These are phyloP conservation scores for Aradophagus sp. DNA, from an alignment of 1,140 invertebrate genomes.

Conservation along the genomic window DNA sequence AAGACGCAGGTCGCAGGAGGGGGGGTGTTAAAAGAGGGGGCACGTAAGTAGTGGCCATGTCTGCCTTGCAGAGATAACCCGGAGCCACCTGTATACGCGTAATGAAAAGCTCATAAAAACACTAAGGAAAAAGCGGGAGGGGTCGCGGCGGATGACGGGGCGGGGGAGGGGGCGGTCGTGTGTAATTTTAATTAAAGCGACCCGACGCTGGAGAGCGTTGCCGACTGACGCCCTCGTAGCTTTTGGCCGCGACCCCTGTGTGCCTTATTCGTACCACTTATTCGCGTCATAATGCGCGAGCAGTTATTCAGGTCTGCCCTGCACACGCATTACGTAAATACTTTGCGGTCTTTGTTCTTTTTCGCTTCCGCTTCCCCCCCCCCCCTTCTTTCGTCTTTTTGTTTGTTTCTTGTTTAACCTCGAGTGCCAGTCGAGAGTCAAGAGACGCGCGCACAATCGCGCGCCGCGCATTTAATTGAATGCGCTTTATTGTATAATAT, in stretches of 20 bases:
- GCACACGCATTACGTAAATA: slow-evolving; percentile 71
- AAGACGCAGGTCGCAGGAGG: slow-evolving; percentile 5
- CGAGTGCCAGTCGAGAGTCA: slow-evolving; percentile 51
- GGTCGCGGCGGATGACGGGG: slow-evolving; percentile 1
- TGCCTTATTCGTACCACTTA: slow-evolving; percentile 48
- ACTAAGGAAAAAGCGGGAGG: slow-evolving; percentile 58
- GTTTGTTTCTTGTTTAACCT: no score
- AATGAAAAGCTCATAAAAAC: slow-evolving; percentile 74
- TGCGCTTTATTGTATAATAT: slow-evolving; percentile 46
- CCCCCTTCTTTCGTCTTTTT: no score
- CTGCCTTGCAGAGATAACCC: slow-evolving; percentile 43
- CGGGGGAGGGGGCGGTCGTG: slow-evolving; percentile 58
- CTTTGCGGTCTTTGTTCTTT: slow-evolving; percentile 49
- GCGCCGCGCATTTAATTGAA: slow-evolving; percentile 45
- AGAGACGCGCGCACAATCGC: slow-evolving; percentile 45
- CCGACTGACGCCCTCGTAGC: slow-evolving; percentile 57
- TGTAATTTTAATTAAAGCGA: slow-evolving; percentile 74
- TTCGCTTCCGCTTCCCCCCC: no score
- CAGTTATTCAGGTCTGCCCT: slow-evolving; percentile 70
- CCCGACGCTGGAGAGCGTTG: slow-evolving; percentile 66
- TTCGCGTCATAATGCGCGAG: slow-evolving; percentile 65
- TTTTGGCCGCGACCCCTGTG: slow-evolving; percentile 53
- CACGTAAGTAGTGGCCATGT: slow-evolving; percentile 43
- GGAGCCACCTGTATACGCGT: slow-evolving; percentile 44
- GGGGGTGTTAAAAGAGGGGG: neutral